Evolutionary conservation across 1,140 invertebrate species (phyloP).

Genomic region (Drosophila quadrilineata): DNA sequence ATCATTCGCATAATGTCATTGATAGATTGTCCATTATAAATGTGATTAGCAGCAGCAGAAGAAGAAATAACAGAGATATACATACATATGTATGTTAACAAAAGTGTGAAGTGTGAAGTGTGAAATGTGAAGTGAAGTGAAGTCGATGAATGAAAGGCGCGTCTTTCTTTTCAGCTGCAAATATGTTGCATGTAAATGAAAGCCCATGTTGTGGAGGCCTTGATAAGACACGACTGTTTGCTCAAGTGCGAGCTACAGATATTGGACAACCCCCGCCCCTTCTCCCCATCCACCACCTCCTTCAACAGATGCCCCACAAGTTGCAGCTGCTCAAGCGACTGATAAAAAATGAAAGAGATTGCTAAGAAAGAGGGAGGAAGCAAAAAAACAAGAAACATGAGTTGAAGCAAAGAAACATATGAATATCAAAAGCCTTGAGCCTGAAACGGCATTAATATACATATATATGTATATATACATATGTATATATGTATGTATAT

Average conservation of each 20-base stretch:
- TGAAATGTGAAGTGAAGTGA: too few species aligned
- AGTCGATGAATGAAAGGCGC: conserved; percentile 51
- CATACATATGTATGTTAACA: conserved; percentile 6
- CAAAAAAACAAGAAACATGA: background rate
- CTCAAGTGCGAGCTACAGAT: conserved; percentile 45
- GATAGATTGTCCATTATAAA: conserved; percentile 36
- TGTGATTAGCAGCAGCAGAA: background rate
- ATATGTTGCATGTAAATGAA: conserved; percentile 48
- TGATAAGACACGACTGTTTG: conserved; percentile 60
- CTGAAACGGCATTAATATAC: conserved; percentile 46
- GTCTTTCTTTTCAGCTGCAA: conserved; percentile 45
- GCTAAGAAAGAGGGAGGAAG: too few species aligned
- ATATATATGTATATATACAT: background rate
- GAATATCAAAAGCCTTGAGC: conserved; percentile 73
- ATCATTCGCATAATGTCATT: conserved; percentile 30
- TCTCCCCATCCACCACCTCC: too few species aligned
- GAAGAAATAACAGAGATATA: background rate
- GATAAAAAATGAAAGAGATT: too few species aligned
- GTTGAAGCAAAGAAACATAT: background rate
- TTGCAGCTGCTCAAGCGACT: conserved; percentile 27
- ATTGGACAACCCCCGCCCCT: background rate
- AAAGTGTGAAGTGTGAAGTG: too few species aligned
- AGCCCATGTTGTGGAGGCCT: conserved; percentile 61
- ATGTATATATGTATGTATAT: conserved; percentile 2
- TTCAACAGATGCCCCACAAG: background rate